A percentile compares a stretch with the other conserved stretches of the same genome.
These are phyloP conservation scores for Celastrina argiolus DNA, from an alignment of 2,888 invertebrate genomes.

Conservation along the genomic window DNA sequence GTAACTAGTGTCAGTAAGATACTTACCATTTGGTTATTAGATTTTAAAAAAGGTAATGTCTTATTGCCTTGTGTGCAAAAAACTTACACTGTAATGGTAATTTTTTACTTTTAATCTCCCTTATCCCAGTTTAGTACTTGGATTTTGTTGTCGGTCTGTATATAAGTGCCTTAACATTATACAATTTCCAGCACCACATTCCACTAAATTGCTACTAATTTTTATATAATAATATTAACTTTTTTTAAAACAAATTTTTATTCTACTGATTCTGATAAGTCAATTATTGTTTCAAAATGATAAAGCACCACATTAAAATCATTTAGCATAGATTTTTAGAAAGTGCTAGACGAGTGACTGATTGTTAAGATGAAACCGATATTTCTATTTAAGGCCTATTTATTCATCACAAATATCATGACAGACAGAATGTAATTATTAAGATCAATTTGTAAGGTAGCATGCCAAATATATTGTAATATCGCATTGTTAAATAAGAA, in stretches of 20 bases:
- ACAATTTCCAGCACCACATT: neutral
- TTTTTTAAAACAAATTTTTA: neutral
- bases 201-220: neutral
- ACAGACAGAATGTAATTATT: conserved; percentile 29
- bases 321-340: neutral
- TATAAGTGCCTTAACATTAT: neutral
- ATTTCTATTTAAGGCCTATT: neutral
- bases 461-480: conserved; percentile 77
- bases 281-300: neutral
- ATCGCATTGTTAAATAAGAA: conserved; percentile 71
- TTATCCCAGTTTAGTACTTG: too few species aligned
- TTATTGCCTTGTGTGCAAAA: neutral
- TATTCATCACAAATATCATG: conserved; percentile 22
- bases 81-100: neutral
- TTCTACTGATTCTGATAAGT: neutral
- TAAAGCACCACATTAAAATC: neutral
- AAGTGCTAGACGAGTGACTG: neutral
- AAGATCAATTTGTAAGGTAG: conserved; percentile 49
- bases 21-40: neutral
- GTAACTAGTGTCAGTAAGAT: neutral
- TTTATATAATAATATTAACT: neutral
- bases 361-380: neutral
- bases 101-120: too few species aligned
- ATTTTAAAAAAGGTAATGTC: neutral
- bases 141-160: neutral